Conservation (phyloP, 2,113 vertebrate species). For the Ceyx margarethae region DNA sequence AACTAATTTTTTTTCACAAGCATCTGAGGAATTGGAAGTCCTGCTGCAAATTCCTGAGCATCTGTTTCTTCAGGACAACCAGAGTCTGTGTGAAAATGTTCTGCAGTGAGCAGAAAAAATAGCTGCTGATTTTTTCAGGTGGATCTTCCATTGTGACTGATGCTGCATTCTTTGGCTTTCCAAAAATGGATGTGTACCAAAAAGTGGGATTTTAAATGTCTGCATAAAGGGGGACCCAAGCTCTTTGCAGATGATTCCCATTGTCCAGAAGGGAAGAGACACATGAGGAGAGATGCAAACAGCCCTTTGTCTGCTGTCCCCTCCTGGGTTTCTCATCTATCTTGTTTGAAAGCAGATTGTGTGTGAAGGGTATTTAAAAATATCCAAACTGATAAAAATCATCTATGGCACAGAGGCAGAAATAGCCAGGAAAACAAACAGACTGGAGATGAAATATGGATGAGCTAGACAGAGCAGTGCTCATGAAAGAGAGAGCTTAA, state of each 20-base stretch:
- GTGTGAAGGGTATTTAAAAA: conserved; percentile 40
- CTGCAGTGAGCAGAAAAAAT: background rate
- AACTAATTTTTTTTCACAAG: conserved; percentile 6
- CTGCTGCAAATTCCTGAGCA: background rate
- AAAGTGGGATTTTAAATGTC: background rate
- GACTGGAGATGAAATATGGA: conserved; percentile 51
- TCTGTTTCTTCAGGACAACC: background rate
- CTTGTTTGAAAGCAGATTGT: conserved; percentile 52
- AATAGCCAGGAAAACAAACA: conserved; percentile 42
- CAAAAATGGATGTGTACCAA: background rate
- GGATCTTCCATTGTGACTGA: background rate
- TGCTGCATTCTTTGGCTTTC: background rate
- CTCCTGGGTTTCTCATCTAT: background rate
- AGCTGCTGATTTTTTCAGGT: background rate
- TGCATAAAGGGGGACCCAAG: background rate
- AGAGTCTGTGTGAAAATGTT: background rate
- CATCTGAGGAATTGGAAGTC: background rate
- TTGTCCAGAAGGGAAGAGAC: background rate
- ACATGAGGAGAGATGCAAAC: background rate
- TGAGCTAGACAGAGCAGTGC: conserved; percentile 13
- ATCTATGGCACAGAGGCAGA: conserved; percentile 40
- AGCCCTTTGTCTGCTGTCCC: background rate
- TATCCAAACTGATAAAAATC: conserved; percentile 54
- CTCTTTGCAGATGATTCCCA: background rate
- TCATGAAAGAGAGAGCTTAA: conserved; percentile 35